Evolutionary conservation across 1,140 invertebrate genomes (phyloP).

Genomic region (Hestina assimilis): DNA sequence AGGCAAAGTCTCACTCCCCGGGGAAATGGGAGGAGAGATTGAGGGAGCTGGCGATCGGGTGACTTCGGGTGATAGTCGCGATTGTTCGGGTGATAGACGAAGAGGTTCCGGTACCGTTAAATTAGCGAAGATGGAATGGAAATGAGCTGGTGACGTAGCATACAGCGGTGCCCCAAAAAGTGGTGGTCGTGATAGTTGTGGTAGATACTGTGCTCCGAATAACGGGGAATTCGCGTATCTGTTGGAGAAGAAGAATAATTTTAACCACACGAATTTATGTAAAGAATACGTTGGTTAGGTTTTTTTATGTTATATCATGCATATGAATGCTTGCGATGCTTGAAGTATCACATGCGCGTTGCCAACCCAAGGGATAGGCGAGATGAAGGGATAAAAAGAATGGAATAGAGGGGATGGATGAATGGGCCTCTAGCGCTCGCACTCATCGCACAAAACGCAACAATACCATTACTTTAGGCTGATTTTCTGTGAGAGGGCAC

Average conservation of each 20-base stretch:
- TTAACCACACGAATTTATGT: no score
- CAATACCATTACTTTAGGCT: no score
- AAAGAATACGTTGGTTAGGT: no score
- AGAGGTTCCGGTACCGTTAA: slow-evolving; percentile 83
- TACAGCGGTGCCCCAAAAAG: slow-evolving; percentile 82
- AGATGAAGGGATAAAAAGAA: no score
- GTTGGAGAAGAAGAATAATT: slow-evolving; percentile 28
- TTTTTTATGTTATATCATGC: no score
- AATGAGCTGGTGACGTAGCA: slow-evolving; percentile 84
- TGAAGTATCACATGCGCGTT: no score
- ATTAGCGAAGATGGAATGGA: slow-evolving; percentile 92
- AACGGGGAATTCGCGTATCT: slow-evolving; percentile 62
- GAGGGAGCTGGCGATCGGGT: slow-evolving; percentile 60
- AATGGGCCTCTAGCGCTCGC: no score
- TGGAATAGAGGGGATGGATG: no score
- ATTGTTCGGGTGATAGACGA: slow-evolving; percentile 47
- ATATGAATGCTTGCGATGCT: no score
- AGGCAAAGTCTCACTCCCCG: slow-evolving; percentile 63
- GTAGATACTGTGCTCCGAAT: slow-evolving; percentile 79
- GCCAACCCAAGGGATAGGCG: no score
- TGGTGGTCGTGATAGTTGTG: slow-evolving; percentile 82
- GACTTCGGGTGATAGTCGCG: slow-evolving; percentile 43
- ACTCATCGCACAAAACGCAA: no score
- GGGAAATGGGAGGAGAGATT: slow-evolving; percentile 79
- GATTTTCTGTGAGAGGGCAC: no score